Percentiles rank a stretch among this genome's conserved stretches.
Evolutionary conservation across 2,888 invertebrate species (phyloP).

Genomic region (Punctoribates punctum): DNA sequence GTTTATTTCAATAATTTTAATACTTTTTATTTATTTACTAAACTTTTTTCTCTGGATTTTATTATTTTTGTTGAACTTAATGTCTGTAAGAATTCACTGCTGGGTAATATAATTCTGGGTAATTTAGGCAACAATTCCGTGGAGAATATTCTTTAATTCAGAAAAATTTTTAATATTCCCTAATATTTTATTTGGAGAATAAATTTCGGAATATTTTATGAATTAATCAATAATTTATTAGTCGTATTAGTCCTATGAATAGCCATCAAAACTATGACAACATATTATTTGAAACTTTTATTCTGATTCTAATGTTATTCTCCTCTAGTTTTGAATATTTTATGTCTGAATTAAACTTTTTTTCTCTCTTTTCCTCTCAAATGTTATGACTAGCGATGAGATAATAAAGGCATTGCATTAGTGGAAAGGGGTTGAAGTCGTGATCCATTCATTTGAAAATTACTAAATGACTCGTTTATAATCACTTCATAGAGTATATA

Average conservation of each 20-base stretch:
- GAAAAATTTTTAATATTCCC: too few relatives aligned
- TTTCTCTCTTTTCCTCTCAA: not conserved
- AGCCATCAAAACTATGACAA: constrained; percentile 2
- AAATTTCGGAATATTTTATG: not conserved
- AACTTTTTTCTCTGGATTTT: not conserved
- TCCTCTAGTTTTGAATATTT: not conserved
- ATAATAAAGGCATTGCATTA: constrained; percentile 1
- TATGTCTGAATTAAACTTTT: constrained; percentile 13
- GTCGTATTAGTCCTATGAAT: not conserved
- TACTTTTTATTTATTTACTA: not conserved
- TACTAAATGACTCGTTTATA: constrained; percentile 11
- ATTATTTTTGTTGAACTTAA: not conserved
- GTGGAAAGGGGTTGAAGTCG: not conserved
- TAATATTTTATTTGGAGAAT: not conserved
- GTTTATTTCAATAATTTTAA: not conserved
- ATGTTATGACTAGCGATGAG: not conserved
- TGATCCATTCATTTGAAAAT: constrained; percentile 7
- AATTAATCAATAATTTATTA: constrained; percentile 10
- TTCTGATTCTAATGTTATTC: not conserved
- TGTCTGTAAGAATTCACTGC: not conserved
- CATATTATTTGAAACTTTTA: constrained; percentile 2
- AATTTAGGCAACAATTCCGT: too few relatives aligned
- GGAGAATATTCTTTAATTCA: too few relatives aligned
- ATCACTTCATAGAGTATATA: not conserved
- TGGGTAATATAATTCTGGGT: too few relatives aligned